These are phyloP conservation scores for Scolopax rusticola DNA, from an alignment of 2,797 vertebrate species.

Conservation along the genomic window DNA sequence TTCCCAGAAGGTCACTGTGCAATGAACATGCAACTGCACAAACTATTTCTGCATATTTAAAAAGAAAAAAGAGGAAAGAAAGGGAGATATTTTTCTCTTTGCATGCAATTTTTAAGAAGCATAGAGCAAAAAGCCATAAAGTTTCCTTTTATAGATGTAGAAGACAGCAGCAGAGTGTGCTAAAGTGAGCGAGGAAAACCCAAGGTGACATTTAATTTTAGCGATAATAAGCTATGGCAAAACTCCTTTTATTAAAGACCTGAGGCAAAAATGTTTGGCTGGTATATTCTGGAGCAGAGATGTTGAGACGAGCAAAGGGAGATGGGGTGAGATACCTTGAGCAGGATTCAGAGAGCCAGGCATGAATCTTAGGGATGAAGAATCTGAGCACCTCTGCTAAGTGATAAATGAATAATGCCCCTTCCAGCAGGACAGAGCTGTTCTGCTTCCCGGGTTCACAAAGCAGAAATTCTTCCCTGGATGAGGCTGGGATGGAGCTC, in stretches of 20 bases:
- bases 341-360: not conserved
- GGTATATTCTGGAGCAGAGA: not conserved
- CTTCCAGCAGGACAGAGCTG: not conserved
- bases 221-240: conserved; percentile 64
- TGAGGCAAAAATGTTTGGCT: conserved; percentile 2
- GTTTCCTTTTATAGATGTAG: conserved; percentile 59
- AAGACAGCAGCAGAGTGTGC: conserved; percentile 42
- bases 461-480: not conserved
- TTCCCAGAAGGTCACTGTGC: conserved; percentile 2
- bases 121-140: conserved; percentile 39
- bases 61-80: not conserved
- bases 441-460: not conserved
- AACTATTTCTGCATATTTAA: not conserved
- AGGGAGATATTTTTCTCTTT: conserved; percentile 13
- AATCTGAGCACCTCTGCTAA: not conserved
- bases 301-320: not conserved
- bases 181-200: conserved; percentile 63
- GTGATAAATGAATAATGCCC: not conserved
- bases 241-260: conserved; percentile 60
- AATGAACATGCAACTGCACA: not conserved
- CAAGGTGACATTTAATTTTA: conserved; percentile 75
- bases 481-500: not conserved
- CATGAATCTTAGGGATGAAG: conserved; percentile 29
- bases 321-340: not conserved
- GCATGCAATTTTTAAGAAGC: conserved; percentile 46